Evolutionary conservation across 1,140 invertebrate genomes (phyloP).

Genomic region (Nasonia longicornis): DNA sequence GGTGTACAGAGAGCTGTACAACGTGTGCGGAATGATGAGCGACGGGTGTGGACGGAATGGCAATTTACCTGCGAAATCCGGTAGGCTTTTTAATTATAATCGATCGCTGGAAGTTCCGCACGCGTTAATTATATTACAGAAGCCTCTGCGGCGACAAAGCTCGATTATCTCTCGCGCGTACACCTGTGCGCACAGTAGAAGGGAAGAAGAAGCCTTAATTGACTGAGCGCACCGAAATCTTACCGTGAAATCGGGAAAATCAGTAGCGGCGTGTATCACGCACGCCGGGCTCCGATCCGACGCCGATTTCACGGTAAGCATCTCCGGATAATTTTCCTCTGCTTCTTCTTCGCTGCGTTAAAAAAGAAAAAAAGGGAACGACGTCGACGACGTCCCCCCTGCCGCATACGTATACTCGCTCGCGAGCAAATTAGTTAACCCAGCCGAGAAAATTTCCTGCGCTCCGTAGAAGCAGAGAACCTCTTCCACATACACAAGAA

Average conservation of each 20-base stretch:
- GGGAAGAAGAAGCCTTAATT: background rate
- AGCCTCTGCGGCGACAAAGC: no score
- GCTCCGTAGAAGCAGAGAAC: background rate
- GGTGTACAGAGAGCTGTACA: background rate
- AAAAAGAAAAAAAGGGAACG: background rate
- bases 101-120: no score
- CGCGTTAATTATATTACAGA: no score
- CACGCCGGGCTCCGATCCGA: background rate
- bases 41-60: background rate
- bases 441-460: slow-evolving; percentile 17
- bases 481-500: slow-evolving; percentile 8
- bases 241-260: background rate
- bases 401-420: background rate
- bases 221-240: background rate
- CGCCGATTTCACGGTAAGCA: background rate
- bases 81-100: background rate
- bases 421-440: slow-evolving; percentile 38
- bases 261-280: background rate
- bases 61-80: background rate
- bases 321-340: background rate
- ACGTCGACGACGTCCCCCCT: background rate
- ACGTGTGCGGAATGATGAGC: background rate
- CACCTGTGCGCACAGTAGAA: no score
- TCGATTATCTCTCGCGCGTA: no score
- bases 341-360: background rate